Base-by-base conservation (phyloP, 2,113 vertebrate species). In the Genyomyrus donnyi region DNA sequence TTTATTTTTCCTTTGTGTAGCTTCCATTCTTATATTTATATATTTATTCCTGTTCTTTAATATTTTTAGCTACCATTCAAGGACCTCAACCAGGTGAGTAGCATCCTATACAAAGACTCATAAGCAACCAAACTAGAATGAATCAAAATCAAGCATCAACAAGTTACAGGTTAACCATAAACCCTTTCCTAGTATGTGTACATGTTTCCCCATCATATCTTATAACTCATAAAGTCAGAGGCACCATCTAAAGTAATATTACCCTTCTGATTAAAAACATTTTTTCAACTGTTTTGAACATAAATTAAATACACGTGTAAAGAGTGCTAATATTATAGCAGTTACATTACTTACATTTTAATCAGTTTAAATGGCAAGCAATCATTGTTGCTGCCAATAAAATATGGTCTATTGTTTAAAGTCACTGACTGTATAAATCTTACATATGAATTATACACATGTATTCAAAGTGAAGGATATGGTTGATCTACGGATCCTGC, bases 401-500 rank as follows among this genome's bases (percentile, higher is more conserved):
- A 70, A 66, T n/a, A 3, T 27, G 24, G 58, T 66, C 8, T 10
- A 1, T 27, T 77, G 70, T 77, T 19, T 39, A 31, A n/a, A 39
- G 17, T 77, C 31, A 39, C 70, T 35, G 35, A 39, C 31, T 66
- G 17, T 53, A 56, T 6, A 27, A 3, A 70, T 31, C n/a, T 31
- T 70, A 31, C n/a, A 70, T 70, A 31, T 70, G 62, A 31, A 66
- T 27, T 11, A 66, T 66, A 27, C 24, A 62, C 58, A 27, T 66
- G 10, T 66, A 27, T 70, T 70, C n/a, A 70, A 70, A 70, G 62
- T 70, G 62, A 13, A 31, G 62, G 62, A 70, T 31, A 4, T 31
- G 46, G 84, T 48, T 24, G 35, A 45, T 8, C 5, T 91, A 87
- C 93, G 92, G 85, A 94, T 96, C 92, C 87, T 96, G 85, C 70